These are phyloP conservation scores for Napeogenes inachia DNA, from an alignment of 2,888 invertebrate species.

Conservation along the genomic window DNA sequence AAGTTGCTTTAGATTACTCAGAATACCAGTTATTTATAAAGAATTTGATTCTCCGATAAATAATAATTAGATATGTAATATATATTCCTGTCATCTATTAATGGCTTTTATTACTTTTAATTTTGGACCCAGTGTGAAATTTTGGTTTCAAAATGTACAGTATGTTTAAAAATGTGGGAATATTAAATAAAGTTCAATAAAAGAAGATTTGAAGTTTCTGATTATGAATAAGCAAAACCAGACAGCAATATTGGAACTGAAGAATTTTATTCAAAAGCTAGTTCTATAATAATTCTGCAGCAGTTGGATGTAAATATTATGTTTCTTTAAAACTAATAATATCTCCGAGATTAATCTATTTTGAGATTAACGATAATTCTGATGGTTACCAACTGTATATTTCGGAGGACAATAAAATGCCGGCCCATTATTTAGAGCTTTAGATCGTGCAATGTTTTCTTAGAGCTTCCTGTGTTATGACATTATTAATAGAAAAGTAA, in stretches of 20 bases:
- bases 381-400: conserved; percentile 61
- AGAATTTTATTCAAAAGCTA: too few relatives aligned
- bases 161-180: background rate
- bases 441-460: conserved; percentile 55
- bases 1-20: conserved; percentile 44
- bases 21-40: conserved; percentile 31
- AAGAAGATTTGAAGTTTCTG: background rate
- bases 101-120: conserved; percentile 27
- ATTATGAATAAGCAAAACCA: too few relatives aligned
- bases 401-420: conserved; percentile 62
- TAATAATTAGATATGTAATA: conserved; percentile 32
- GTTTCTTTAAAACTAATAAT: conserved; percentile 47
- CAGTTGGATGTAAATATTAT: conserved; percentile 16
- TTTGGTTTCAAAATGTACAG: background rate
- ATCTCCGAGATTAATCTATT: conserved; percentile 54
- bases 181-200: background rate
- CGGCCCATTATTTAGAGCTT: conserved; percentile 47
- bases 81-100: conserved; percentile 31
- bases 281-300: background rate
- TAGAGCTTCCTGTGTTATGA: conserved; percentile 55
- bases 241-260: too few relatives aligned
- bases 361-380: conserved; percentile 60
- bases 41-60: conserved; percentile 31
- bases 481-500: background rate
- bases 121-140: conserved; percentile 1